phyloP scores from a whole-genome alignment of 2,888 invertebrate genomes.

The Calameuta pallipes region DNA sequence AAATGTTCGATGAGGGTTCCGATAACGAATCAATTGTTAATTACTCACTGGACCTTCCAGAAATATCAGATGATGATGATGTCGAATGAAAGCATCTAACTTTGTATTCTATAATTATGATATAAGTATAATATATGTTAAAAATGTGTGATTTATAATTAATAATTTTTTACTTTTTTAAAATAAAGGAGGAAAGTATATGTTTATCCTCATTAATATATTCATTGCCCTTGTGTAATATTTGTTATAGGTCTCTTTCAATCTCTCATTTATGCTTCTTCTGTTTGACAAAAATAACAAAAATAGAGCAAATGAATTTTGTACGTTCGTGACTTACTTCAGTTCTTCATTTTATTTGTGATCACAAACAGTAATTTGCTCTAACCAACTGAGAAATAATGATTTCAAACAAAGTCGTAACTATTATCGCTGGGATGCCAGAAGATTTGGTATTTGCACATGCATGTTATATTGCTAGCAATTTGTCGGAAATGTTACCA shows the following conservation, averaged over 20 bases:
- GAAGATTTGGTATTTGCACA: conserved; percentile 70
- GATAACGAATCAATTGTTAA: conserved; percentile 5
- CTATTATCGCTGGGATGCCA: conserved; percentile 70
- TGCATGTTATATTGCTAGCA: conserved; percentile 69
- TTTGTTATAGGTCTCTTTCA: not conserved
- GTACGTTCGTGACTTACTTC: not conserved
- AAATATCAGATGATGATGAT: conserved; percentile 32
- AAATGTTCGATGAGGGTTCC: conserved; percentile 6
- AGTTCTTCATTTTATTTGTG: conserved; percentile 10
- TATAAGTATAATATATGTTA: conserved; percentile 8
- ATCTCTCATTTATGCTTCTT: not conserved
- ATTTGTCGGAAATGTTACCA: conserved; percentile 69
- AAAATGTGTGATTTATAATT: not conserved
- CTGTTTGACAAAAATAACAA: not conserved
- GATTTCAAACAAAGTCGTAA: conserved; percentile 23
- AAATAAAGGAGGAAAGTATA: not conserved
- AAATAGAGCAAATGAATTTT: not conserved
- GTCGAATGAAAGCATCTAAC: not conserved
- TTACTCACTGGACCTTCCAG: conserved; percentile 23
- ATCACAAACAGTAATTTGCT: not conserved
- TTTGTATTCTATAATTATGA: not conserved
- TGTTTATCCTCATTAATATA: not conserved
- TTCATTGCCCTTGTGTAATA: not conserved
- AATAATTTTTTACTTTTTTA: conserved; percentile 8
- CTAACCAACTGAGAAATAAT: not conserved